phyloP scores from a whole-genome alignment of 2,888 invertebrate species.

The Rotaria magnacalcarata region DNA sequence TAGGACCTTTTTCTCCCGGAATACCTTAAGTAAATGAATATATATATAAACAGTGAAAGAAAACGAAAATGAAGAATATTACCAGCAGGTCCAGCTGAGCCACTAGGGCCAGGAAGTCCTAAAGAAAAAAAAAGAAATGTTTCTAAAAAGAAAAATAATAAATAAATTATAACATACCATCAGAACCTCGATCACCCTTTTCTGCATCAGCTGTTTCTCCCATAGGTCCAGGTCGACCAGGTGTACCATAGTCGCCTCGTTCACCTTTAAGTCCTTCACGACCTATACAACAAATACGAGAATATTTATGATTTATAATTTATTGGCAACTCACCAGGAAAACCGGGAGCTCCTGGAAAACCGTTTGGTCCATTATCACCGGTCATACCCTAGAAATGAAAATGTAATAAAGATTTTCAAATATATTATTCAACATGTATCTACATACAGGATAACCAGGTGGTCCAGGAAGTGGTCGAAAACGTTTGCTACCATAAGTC shows the following conservation, averaged over 20 bases:
- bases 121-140: not conserved
- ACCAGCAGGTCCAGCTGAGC: slow-evolving; percentile 10
- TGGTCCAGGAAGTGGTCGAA: slow-evolving; percentile 23
- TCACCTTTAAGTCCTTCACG: slow-evolving; percentile 35
- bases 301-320: not conserved
- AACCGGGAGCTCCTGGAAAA: slow-evolving; percentile 33
- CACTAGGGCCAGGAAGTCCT: not conserved
- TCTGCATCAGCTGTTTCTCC: slow-evolving; percentile 21
- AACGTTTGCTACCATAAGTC: slow-evolving; percentile 5
- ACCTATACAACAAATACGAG: not conserved
- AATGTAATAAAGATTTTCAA: not conserved
- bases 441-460: slow-evolving; percentile 7
- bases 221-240: slow-evolving; percentile 28
- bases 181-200: slow-evolving; percentile 24
- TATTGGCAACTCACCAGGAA: not conserved
- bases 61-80: not conserved
- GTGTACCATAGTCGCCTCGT: not conserved
- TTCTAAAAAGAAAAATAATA: not conserved
- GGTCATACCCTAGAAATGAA: not conserved
- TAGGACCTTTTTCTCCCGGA: slow-evolving; percentile 10
- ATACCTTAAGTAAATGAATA: not conserved
- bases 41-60: not conserved
- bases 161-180: not conserved
- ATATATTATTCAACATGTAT: not conserved
- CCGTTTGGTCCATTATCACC: slow-evolving; percentile 40